Conservation (phyloP, 2,797 vertebrate genomes). For the Eupleurogrammus muticus region DNA sequence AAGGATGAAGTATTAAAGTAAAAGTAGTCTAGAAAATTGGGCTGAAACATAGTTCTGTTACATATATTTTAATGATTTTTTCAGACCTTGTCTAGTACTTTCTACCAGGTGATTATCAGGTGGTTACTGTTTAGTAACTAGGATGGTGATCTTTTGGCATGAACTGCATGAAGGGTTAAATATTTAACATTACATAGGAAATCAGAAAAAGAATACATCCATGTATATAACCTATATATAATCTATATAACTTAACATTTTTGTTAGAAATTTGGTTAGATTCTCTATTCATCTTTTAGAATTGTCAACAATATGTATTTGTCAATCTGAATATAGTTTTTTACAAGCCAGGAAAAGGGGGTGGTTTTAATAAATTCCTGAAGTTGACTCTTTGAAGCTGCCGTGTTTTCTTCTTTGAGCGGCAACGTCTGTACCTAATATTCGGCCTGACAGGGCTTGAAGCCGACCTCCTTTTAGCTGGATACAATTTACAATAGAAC, state of each 20-base stretch:
- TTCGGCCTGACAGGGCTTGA: conserved; percentile 71
- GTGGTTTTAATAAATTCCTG: conserved; percentile 62
- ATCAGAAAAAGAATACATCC: not conserved
- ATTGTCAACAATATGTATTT: conserved; percentile 5
- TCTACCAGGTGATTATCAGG: not conserved
- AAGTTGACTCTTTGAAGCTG: conserved; percentile 63
- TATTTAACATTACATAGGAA: not conserved
- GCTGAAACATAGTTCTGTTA: too few relatives aligned
- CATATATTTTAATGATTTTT: too few relatives aligned
- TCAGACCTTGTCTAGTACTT: not conserved
- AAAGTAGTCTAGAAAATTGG: too few relatives aligned
- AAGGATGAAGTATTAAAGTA: too few relatives aligned
- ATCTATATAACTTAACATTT: not conserved
- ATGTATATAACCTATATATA: not conserved
- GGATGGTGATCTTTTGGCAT: not conserved
- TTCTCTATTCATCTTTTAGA: not conserved
- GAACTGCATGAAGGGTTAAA: not conserved
- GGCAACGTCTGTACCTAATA: conserved; percentile 65
- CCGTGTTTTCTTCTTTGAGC: conserved; percentile 62
- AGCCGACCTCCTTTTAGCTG: conserved; percentile 71
- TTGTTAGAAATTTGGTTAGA: not conserved
- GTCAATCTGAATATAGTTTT: conserved; percentile 19
- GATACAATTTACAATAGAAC: conserved; percentile 79
- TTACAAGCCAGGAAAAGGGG: conserved; percentile 37
- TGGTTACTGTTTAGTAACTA: not conserved